These are phyloP conservation scores for Actinia tenebrosa DNA, from an alignment of 64 coral and sea anemone genomes.

Conservation along the genomic window DNA sequence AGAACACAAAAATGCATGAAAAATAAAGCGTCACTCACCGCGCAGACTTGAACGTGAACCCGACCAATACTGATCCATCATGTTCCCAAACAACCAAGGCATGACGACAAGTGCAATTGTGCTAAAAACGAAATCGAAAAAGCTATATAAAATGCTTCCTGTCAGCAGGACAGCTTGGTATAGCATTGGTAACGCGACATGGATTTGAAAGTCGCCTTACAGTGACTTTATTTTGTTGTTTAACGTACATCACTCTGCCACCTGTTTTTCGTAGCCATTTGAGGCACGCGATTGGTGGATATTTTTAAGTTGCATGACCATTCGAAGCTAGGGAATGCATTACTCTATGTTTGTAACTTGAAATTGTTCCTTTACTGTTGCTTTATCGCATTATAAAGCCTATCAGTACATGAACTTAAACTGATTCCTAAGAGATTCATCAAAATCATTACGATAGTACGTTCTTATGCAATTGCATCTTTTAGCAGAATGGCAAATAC, in stretches of 20 bases:
- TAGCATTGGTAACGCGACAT: constrained; percentile 3
- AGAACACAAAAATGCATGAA: not conserved
- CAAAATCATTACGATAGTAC: too few relatives aligned
- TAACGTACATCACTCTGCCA: not conserved
- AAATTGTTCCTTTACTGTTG: too few relatives aligned
- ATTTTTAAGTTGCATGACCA: not conserved
- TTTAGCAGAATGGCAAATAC: too few relatives aligned
- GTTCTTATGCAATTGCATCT: too few relatives aligned
- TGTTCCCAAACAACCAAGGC: constrained; percentile 7
- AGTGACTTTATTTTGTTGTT: not conserved
- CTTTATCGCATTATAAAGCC: too few relatives aligned
- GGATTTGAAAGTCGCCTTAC: not conserved
- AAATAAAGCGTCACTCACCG: not conserved
- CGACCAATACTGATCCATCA: not conserved
- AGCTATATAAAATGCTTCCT: not conserved
- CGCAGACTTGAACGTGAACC: not conserved
- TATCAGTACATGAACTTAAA: too few relatives aligned
- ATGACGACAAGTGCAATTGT: not conserved
- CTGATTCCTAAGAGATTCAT: too few relatives aligned
- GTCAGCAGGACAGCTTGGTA: not conserved
- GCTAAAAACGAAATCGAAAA: constrained; percentile 12
- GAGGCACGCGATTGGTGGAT: constrained; percentile 3
- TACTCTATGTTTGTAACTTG: too few relatives aligned
- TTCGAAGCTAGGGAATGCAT: not conserved
- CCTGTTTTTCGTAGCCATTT: not conserved